Evolutionary conservation across 2,888 invertebrate species (phyloP), one percentile per base, ranked within the genome.

Genomic region (Willowsia nigromaculata): DNA sequence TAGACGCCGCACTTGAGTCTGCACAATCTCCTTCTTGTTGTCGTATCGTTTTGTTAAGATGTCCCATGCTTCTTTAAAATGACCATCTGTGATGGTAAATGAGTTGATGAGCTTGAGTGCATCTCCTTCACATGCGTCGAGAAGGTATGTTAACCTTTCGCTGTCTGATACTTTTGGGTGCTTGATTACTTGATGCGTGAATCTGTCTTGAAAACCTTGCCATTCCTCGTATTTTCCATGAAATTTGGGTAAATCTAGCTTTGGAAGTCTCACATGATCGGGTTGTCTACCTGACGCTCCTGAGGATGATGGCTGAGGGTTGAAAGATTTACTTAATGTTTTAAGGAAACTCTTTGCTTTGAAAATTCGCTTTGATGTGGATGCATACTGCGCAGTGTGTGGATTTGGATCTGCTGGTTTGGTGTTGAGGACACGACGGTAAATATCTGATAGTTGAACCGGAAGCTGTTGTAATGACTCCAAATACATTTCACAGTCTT

Each of bases 21-120:
- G 40, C 0, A 82, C 33, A 15, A 91, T 90, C 30, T 90, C 83
- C n/a, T 88, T 43, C 25, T 91, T 88, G 27, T 90, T 85, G 37
- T 82, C 40, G 53, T 86, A 91, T 33, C 86, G 18, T 3, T 71
- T 50, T 1, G 15, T 1, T 0, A 91, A 27, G 7, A 85, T 7
- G 3, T 37, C 71, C 89, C 88, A 90, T n/a, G 90, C 90, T 43
- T 78, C 71, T 5, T 1, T 18, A 65, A 83, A 91, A 56, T 85
- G 81, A 0, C 25, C 30, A 27, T 85, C 74, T 0, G 89, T 90
- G 1, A 85, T 43, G 0, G 78, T 22, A 11, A 91, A 65, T 11
- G 88, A 71, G 13, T 87, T 56, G 22, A 91, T 82, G 40, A 71
- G 71, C 43, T 71, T 40, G 43, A 43, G 40, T 71, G 71, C 71